phyloP scores from a whole-genome alignment of 1,140 invertebrate genomes.

The Delia radicum region DNA sequence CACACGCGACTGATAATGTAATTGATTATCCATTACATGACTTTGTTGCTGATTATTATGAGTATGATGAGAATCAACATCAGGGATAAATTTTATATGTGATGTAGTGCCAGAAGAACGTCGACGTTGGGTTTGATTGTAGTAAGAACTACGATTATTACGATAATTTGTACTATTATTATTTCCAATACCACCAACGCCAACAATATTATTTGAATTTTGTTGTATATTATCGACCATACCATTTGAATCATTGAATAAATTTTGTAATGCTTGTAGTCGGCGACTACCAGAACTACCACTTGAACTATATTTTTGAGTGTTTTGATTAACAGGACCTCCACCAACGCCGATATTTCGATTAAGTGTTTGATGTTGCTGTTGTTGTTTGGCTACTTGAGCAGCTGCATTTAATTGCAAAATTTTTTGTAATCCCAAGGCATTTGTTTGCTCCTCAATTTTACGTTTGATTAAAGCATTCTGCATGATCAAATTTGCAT shows the following conservation, averaged over 20 bases:
- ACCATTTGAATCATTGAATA: slow-evolving; percentile 30
- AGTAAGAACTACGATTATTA: neutral
- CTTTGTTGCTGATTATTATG: slow-evolving; percentile 18
- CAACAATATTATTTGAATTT: neutral
- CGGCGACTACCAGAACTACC: slow-evolving; percentile 6
- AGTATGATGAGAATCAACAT: slow-evolving; percentile 11
- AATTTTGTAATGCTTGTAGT: slow-evolving; percentile 27
- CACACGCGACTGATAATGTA: neutral
- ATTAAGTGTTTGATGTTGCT: slow-evolving; percentile 21
- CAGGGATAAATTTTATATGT: slow-evolving; percentile 3
- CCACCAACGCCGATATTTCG: neutral
- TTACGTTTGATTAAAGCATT: slow-evolving; percentile 53
- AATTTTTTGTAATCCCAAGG: slow-evolving; percentile 29
- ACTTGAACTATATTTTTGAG: neutral
- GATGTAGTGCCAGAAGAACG: slow-evolving; percentile 6
- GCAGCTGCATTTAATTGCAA: slow-evolving; percentile 29
- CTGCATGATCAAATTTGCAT: slow-evolving; percentile 51
- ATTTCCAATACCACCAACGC: neutral
- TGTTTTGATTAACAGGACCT: slow-evolving; percentile 11
- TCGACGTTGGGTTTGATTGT: neutral
- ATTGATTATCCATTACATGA: neutral
- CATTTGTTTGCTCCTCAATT: slow-evolving; percentile 43
- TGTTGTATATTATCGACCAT: slow-evolving; percentile 18
- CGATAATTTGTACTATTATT: slow-evolving; percentile 8
- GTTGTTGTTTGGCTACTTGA: slow-evolving; percentile 22